Evolutionary conservation across 2,113 vertebrate genomes (phyloP).

Genomic region (Dromas ardeola): DNA sequence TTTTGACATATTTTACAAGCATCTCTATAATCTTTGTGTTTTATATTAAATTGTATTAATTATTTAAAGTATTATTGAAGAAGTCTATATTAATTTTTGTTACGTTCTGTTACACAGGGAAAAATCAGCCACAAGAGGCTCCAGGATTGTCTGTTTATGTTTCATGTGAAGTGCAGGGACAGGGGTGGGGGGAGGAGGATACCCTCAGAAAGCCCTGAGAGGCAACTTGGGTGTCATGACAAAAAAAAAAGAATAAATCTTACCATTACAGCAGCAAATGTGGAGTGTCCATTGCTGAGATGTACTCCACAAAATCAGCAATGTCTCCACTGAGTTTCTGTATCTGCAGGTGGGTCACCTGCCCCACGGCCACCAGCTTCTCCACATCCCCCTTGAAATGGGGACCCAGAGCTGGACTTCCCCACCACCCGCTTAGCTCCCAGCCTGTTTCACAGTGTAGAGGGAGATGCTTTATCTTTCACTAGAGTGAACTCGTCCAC

Average conservation of each 20-base stretch:
- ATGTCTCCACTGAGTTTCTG: not conserved
- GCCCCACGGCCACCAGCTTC: not conserved
- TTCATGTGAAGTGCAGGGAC: not conserved
- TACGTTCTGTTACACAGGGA: not conserved
- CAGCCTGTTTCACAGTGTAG: not conserved
- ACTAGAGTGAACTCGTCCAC: not conserved
- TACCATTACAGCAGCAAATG: not conserved
- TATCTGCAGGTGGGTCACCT: not conserved
- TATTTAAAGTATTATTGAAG: not conserved
- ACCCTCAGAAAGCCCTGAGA: not conserved
- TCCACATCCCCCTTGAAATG: not conserved
- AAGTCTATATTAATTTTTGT: not conserved
- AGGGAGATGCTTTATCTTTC: not conserved
- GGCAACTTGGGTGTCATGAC: not conserved
- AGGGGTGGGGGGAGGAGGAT: fast-evolving
- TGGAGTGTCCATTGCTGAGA: not conserved
- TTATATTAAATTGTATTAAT: not conserved
- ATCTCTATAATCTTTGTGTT: not conserved
- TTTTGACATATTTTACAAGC: not conserved
- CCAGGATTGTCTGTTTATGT: not conserved
- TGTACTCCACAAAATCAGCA: not conserved
- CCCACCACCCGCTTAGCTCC: not conserved
- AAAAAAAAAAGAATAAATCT: not conserved
- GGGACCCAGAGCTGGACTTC: not conserved
- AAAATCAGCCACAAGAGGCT: not conserved